These are phyloP conservation scores for Brachionus asplanchnoidis DNA, from an alignment of 1,140 invertebrate species.

Conservation along the genomic window DNA sequence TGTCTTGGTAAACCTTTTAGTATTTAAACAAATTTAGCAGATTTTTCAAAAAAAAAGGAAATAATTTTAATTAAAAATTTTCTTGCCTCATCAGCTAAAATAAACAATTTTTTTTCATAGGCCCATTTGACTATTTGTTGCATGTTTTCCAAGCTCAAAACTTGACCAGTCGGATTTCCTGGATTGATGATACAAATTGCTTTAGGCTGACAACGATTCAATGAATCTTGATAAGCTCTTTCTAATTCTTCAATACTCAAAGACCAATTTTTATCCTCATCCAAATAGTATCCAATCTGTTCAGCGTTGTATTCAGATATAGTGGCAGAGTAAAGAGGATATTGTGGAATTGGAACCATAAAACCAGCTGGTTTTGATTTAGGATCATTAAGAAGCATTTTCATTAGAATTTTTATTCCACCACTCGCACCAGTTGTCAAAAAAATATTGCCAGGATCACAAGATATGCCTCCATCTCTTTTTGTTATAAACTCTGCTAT, in stretches of 20 bases:
- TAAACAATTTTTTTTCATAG: conserved; percentile 73
- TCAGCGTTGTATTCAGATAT: conserved; percentile 60
- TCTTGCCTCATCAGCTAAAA: conserved; percentile 87
- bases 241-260: conserved; percentile 76
- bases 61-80: background rate
- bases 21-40: conserved; percentile 15
- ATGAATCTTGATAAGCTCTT: conserved; percentile 68
- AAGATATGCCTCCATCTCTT: conserved; percentile 71
- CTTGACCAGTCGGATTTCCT: conserved; percentile 91
- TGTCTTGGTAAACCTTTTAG: conserved; percentile 75
- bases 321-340: conserved; percentile 92
- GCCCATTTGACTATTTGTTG: conserved; percentile 88
- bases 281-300: conserved; percentile 78
- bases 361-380: conserved; percentile 50
- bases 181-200: conserved; percentile 95
- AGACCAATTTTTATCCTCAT: conserved; percentile 83
- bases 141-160: conserved; percentile 81
- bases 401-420: conserved; percentile 68
- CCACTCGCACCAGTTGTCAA: conserved; percentile 84
- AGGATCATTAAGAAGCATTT: conserved; percentile 61
- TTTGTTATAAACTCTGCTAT: conserved; percentile 79
- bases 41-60: background rate
- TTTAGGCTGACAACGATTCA: conserved; percentile 67
- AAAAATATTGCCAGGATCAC: conserved; percentile 74
- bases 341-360: conserved; percentile 96